Evolutionary conservation across 2,797 vertebrate genomes (phyloP).

Genomic region (Oophaga sylvatica): DNA sequence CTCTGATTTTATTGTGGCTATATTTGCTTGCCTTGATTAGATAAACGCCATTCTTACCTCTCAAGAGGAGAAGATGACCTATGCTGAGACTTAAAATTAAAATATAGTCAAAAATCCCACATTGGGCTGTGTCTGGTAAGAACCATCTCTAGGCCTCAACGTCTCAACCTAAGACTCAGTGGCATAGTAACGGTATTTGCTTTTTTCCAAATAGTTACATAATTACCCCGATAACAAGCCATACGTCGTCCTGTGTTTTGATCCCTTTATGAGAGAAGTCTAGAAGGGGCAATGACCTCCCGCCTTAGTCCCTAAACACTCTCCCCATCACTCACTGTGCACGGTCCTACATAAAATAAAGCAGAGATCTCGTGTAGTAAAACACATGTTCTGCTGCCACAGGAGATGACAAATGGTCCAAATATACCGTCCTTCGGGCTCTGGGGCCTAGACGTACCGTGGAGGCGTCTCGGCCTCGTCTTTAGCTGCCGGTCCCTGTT

Average conservation of each 20-base stretch:
- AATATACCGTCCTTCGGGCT: background rate
- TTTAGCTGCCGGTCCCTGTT: constrained; percentile 25
- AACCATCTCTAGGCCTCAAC: background rate
- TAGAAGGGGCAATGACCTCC: background rate
- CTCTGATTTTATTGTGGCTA: no score
- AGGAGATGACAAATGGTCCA: constrained; percentile 21
- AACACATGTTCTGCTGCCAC: constrained; percentile 23
- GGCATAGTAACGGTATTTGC: constrained; percentile 10
- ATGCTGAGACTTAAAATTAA: no score
- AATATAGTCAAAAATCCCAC: no score
- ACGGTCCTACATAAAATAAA: constrained; percentile 4
- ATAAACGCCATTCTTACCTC: background rate
- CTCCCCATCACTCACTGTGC: constrained; percentile 2
- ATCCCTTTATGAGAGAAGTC: constrained; percentile 20
- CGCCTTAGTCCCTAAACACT: constrained; percentile 21
- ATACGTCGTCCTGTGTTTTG: background rate
- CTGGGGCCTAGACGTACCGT: background rate
- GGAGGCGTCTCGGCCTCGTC: background rate
- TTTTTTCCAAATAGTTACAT: background rate
- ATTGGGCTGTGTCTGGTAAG: background rate
- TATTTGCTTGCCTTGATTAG: no score
- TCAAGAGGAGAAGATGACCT: no score
- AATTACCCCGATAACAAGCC: background rate
- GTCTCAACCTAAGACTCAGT: no score
- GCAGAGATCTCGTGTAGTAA: constrained; percentile 24